These are phyloP conservation scores for Spinibarbus caldwelli DNA, from an alignment of 2,797 vertebrate species.

Conservation along the genomic window DNA sequence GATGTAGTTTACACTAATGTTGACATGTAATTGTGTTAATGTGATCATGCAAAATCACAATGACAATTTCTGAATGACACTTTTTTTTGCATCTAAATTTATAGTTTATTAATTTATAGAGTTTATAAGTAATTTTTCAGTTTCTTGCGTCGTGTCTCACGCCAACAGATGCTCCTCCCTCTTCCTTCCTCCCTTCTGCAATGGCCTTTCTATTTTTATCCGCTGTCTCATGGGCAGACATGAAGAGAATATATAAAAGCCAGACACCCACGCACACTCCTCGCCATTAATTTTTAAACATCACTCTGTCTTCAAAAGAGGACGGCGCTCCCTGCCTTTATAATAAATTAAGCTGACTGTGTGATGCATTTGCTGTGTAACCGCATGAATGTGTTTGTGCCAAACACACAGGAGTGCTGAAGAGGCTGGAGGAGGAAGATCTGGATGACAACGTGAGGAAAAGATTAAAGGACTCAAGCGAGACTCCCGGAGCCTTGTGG, in stretches of 20 bases:
- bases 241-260: constrained; percentile 47
- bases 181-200: not conserved
- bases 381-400: constrained; percentile 38
- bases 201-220: constrained; percentile 58
- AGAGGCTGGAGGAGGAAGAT: constrained; percentile 97
- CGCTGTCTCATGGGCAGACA: constrained; percentile 31
- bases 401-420: constrained; percentile 84
- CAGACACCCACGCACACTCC: constrained; percentile 23
- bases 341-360: constrained; percentile 45
- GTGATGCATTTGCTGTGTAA: constrained; percentile 33
- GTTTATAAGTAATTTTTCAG: not conserved
- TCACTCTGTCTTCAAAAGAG: constrained; percentile 43
- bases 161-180: not conserved
- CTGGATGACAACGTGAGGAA: constrained; percentile 91
- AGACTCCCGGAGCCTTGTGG: constrained; percentile 96
- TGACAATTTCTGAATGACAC: not conserved
- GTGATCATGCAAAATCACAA: not conserved
- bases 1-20: too few relatives aligned
- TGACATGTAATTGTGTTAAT: not conserved
- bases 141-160: not conserved
- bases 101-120: fast-evolving
- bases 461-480: constrained; percentile 92
- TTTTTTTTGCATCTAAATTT: not conserved
- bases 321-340: not conserved
- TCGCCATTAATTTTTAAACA: constrained; percentile 53